Base-by-base conservation (phyloP, 2,113 vertebrate genomes). In the Ictidomys tridecemlineatus region DNA sequence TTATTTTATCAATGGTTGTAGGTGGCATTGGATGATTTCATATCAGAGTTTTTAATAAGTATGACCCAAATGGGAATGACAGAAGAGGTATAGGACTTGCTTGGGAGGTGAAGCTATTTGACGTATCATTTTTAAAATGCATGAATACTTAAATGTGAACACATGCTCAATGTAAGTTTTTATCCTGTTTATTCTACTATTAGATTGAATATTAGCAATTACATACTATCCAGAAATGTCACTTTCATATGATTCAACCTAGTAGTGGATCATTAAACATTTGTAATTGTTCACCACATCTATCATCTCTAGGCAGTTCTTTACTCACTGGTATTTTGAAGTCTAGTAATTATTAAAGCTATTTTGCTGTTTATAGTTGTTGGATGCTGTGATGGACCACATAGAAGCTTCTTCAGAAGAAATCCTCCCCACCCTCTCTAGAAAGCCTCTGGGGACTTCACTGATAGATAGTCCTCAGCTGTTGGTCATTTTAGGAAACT, bases 1-100 rank as follows among this genome's bases (percentile, higher is more conserved):
- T 96, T 93, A 74, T 42, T 78, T 96, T 93, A 67, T 42, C 53
- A 70, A 8, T 61, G 37, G 39, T 28, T 85, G 34, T 87, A 32
- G 18, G 28, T 94, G 32, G 87, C 28, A 91, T 80, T 17, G 61
- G 20, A 69, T 45, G 32, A 34, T 72, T 85, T 89, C 70, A 78
- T 39, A 89, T 34, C 26, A 88, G 73, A 32, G 24, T 37, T 93
- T 67, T 87, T 69, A 94, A 76, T 80, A 37, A 67, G 0, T 74
- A 69, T 82, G 90, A 80, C 37, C 67, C 85, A 82, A 91, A 76
- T 51, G 14, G 28, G 20, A 30, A 93, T 30, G 45, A 11, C 48
- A 34, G 69, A 18, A 61, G 39, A 6, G 32, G 17, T 37, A 3
- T 48, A 65, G 32, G 45, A 32, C 4, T 51, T 82, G 18, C 58